A percentile compares a stretch with the other conserved stretches of the same genome.
These are phyloP conservation scores for Heteractis magnifica DNA, from an alignment of 92 coral and sea anemone genomes.

Conservation along the genomic window DNA sequence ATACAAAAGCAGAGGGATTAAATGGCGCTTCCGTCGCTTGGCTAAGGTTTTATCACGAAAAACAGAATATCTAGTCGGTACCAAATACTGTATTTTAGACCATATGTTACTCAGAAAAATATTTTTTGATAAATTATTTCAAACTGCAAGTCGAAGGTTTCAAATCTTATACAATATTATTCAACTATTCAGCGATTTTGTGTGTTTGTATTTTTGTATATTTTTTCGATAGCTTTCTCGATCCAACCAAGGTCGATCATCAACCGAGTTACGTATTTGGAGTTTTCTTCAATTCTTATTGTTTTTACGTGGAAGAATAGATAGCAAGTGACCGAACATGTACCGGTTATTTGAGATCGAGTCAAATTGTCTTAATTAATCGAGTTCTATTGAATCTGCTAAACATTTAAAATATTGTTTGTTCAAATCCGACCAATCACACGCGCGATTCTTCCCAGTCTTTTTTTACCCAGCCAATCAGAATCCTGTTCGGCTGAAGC, in stretches of 20 bases:
- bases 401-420: slow-evolving; percentile 14
- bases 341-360: slow-evolving; percentile 9
- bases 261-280: neutral
- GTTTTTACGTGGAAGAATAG: neutral
- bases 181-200: neutral
- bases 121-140: neutral
- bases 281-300: neutral
- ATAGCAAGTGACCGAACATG: slow-evolving; percentile 11
- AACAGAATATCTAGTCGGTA: neutral
- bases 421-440: neutral
- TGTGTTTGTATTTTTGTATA: neutral
- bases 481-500: slow-evolving; percentile 3
- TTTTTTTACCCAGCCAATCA: slow-evolving; percentile 17
- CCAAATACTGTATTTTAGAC: neutral
- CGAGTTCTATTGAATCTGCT: neutral
- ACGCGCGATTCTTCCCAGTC: neutral
- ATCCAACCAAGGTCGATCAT: neutral
- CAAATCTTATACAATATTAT: neutral
- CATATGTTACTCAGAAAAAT: neutral
- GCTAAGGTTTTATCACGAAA: neutral
- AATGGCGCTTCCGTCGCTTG: slow-evolving; percentile 23
- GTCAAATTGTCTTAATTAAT: slow-evolving; percentile 18
- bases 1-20: slow-evolving; percentile 2
- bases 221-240: neutral
- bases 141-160: neutral